phyloP scores from a whole-genome alignment of 2,888 invertebrate species.

The Cryptocheilus praepositus region DNA sequence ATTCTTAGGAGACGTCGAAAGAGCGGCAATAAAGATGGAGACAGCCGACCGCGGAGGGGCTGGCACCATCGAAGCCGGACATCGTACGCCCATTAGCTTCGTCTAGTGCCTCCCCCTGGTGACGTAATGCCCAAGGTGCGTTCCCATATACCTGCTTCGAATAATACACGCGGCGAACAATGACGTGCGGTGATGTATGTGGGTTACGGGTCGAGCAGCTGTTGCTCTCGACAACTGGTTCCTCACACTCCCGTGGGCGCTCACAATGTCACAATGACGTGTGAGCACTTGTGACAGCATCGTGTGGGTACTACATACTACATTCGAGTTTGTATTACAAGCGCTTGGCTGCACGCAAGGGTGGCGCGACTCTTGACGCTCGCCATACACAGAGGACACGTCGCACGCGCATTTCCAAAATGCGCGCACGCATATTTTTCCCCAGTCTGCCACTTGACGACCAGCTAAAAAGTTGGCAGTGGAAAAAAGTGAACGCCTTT shows the following conservation, averaged over 20 bases:
- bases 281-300: slow-evolving; percentile 71
- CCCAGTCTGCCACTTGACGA: not conserved
- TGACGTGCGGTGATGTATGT: slow-evolving; percentile 73
- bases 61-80: not conserved
- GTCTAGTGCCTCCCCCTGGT: slow-evolving; percentile 49
- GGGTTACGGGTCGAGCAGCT: slow-evolving; percentile 73
- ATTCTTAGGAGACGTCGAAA: not conserved
- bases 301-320: slow-evolving; percentile 66
- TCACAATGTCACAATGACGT: slow-evolving; percentile 72
- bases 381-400: slow-evolving; percentile 28
- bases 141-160: slow-evolving; percentile 63
- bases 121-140: slow-evolving; percentile 59
- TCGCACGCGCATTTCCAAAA: slow-evolving; percentile 15
- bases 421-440: not conserved
- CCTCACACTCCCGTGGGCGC: slow-evolving; percentile 67
- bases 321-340: slow-evolving; percentile 69
- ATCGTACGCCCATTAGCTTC: slow-evolving; percentile 39
- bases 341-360: slow-evolving; percentile 67
- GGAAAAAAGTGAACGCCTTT: no score
- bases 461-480: no score
- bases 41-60: not conserved
- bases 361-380: slow-evolving; percentile 68
- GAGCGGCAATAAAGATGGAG: not conserved
- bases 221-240: slow-evolving; percentile 71
- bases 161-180: slow-evolving; percentile 69